These are phyloP conservation scores for Cyprinus carpio DNA, from an alignment of 2,113 vertebrate genomes.

Conservation along the genomic window DNA sequence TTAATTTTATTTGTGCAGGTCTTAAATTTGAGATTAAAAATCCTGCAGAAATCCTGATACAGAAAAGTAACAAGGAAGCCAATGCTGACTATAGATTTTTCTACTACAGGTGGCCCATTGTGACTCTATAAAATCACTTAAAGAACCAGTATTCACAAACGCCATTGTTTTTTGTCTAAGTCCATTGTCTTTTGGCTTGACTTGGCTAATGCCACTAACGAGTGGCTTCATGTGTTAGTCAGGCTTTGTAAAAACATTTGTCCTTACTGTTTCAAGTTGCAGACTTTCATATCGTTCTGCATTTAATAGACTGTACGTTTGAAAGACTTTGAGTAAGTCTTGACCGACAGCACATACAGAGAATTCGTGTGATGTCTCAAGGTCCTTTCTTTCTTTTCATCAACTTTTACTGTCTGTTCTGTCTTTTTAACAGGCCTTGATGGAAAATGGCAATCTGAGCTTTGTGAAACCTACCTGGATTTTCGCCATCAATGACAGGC, in stretches of 20 bases:
- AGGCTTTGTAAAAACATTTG: neutral
- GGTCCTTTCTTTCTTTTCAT: slow-evolving; percentile 4
- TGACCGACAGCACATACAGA: too few species aligned
- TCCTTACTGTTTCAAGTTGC: neutral
- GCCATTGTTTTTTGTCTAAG: too few species aligned
- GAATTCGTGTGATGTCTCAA: neutral
- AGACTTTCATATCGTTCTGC: neutral
- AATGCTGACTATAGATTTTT: neutral
- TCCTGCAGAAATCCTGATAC: neutral
- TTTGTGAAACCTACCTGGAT: slow-evolving; percentile 90
- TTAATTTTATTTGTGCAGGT: too few species aligned
- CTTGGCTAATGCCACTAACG: neutral
- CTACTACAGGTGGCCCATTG: neutral
- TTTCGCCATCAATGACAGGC: slow-evolving; percentile 83
- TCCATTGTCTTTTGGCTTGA: neutral
- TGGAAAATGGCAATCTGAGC: slow-evolving; percentile 83
- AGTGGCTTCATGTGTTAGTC: neutral
- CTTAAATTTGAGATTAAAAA: slow-evolving; percentile 60
- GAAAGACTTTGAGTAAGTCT: neutral
- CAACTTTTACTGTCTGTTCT: neutral
- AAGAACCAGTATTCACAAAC: too few species aligned
- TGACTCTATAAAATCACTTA: neutral
- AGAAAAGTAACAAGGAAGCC: neutral
- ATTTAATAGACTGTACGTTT: neutral
- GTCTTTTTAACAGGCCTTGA: slow-evolving; percentile 77